Conservation (phyloP, 2,888 invertebrate genomes). For the Netelia virgata region DNA sequence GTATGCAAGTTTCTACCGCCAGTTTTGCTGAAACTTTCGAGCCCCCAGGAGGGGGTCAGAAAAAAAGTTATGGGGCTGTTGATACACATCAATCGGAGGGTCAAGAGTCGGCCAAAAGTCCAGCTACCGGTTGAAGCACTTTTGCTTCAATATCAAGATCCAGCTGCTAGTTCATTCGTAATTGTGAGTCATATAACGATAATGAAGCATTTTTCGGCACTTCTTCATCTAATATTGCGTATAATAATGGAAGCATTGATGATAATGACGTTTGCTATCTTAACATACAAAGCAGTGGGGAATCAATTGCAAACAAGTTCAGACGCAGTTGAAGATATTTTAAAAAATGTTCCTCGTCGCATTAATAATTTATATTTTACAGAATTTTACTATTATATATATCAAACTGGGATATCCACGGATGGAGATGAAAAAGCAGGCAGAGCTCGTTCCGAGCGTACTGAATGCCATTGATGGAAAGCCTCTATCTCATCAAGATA, state of each 20-base stretch:
- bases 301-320: too few relatives aligned
- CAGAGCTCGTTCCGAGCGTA: constrained; percentile 90
- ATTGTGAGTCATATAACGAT: constrained; percentile 86
- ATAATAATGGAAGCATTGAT: too few relatives aligned
- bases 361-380: constrained; percentile 79
- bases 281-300: too few relatives aligned
- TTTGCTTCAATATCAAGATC: constrained; percentile 92
- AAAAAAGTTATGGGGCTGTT: constrained; percentile 96
- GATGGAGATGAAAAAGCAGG: constrained; percentile 90
- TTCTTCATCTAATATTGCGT: not conserved
- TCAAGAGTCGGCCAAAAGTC: constrained; percentile 93
- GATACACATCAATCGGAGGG: constrained; percentile 95
- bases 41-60: constrained; percentile 93
- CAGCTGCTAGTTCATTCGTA: constrained; percentile 91
- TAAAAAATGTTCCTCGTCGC: not conserved
- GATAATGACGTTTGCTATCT: too few relatives aligned
- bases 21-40: constrained; percentile 95
- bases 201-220: too few relatives aligned
- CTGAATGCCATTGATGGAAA: constrained; percentile 92
- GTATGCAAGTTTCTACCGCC: constrained; percentile 94
- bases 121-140: constrained; percentile 95
- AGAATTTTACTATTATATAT: constrained; percentile 98
- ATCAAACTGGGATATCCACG: constrained; percentile 96
- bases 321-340: too few relatives aligned
- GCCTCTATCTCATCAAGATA: constrained; percentile 93